These are phyloP conservation scores for Orthonyx spaldingii DNA, from an alignment of 2,113 vertebrate species.

Conservation along the genomic window DNA sequence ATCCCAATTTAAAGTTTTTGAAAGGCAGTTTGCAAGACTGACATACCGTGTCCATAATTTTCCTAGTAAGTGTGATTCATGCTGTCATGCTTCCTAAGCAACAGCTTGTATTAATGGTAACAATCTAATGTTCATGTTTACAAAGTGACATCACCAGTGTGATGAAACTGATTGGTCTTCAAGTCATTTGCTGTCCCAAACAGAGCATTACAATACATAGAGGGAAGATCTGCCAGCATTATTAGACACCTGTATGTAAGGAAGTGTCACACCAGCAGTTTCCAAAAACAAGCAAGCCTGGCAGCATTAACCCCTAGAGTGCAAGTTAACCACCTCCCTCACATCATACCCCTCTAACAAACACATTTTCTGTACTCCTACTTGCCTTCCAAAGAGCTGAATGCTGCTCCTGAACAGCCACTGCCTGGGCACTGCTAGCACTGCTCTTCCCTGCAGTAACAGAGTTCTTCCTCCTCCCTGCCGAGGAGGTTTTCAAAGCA, in stretches of 20 bases:
- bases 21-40: not conserved
- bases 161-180: not conserved
- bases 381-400: not conserved
- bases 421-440: not conserved
- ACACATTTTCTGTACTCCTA: not conserved
- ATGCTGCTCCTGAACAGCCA: not conserved
- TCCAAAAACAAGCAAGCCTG: not conserved
- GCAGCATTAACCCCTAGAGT: not conserved
- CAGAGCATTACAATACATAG: not conserved
- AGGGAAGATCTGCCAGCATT: not conserved
- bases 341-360: accelerated
- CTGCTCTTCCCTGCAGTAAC: not conserved
- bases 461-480: not conserved
- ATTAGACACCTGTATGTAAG: not conserved
- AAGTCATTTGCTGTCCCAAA: not conserved
- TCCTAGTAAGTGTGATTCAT: not conserved
- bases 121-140: not conserved
- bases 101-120: not conserved
- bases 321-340: not conserved
- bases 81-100: not conserved
- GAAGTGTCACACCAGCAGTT: not conserved
- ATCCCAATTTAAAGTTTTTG: not conserved
- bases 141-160: not conserved
- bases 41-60: not conserved
- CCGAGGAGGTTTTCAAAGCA: not conserved